Base-by-base conservation (phyloP, 2,888 invertebrate genomes). In the Rhingia rostrata region DNA sequence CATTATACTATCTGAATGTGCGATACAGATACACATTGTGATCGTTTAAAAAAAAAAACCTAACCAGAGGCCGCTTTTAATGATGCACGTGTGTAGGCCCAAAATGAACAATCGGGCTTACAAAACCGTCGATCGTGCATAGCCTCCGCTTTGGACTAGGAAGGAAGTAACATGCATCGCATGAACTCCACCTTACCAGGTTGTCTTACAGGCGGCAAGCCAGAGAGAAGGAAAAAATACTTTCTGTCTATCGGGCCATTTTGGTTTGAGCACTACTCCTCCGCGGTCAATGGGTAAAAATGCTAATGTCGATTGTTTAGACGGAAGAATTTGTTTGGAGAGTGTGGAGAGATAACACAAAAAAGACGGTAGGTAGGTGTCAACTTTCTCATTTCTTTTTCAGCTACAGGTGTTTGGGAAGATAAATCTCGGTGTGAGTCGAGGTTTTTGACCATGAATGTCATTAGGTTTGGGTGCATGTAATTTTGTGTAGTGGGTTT, bases 321-420 rank as follows among this genome's bases (percentile, higher is more conserved):
- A 63, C 45, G 63, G 39, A 49, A 32, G 83, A 69, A 74, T 78
- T 73, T 39, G 73, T 45, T 64, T 41, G 45, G 30, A 74, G 67
- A 74, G 83, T 78, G 73, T 63, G 60, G 58, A 83, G 45, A 83
- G 69, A 64, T 78, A 22, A 22, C 22, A 22, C 2, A 22, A 73
- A 73, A 66, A 72, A 61, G 32, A 9, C 41, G 69, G 69, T 58
- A 78, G 78, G 78, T 83, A 83, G 83, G 83, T 78, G 83, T 83
- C 83, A 83, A 83, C 83, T 83, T 83, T 83, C 83, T 83, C 73
- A 83, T 83, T 74, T 82, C 72, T 70, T 53, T 58, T 56, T 33
- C 33, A 49, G 9, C 39, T 69, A 33, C 77, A 75, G 74, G 74
- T 75, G 74, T 75, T 66, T 75, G 22, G 7, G n/a, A 22, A 61